Evolutionary conservation across 2,113 vertebrate species (phyloP).

Genomic region (Poecile atricapillus): DNA sequence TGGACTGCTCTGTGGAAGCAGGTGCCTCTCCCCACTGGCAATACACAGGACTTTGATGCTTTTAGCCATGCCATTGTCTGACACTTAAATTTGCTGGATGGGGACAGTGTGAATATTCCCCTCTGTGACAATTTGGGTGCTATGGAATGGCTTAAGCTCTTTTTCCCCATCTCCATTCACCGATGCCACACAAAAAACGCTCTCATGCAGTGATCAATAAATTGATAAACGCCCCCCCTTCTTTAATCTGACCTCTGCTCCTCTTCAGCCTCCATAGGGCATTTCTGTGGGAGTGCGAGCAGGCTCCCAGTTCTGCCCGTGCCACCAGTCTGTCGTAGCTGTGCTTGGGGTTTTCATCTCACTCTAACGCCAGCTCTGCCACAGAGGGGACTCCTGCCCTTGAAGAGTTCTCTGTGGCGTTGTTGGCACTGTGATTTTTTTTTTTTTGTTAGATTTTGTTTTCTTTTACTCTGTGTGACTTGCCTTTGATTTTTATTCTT

Average conservation of each 20-base stretch:
- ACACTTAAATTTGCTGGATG: background rate
- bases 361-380: background rate
- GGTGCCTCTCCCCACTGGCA: background rate
- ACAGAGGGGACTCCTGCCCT: conserved; percentile 27
- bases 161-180: conserved; percentile 39
- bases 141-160: conserved; percentile 44
- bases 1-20: background rate
- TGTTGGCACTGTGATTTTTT: background rate
- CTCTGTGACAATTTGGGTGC: conserved; percentile 47
- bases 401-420: conserved; percentile 44
- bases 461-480: conserved; percentile 30
- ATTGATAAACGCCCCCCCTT: background rate
- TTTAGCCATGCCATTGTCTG: background rate
- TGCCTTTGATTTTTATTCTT: conserved; percentile 38
- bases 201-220: conserved; percentile 59
- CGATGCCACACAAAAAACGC: background rate
- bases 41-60: background rate
- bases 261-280: background rate
- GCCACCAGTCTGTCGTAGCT: conserved; percentile 24
- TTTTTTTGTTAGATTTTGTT: background rate
- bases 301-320: background rate
- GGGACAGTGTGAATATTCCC: conserved; percentile 44
- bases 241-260: background rate
- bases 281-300: background rate
- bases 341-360: conserved; percentile 36